A percentile compares a stretch with the other conserved stretches of the same genome.
These are phyloP conservation scores for Amyelois transitella DNA, from an alignment of 1,140 invertebrate genomes.

Conservation along the genomic window DNA sequence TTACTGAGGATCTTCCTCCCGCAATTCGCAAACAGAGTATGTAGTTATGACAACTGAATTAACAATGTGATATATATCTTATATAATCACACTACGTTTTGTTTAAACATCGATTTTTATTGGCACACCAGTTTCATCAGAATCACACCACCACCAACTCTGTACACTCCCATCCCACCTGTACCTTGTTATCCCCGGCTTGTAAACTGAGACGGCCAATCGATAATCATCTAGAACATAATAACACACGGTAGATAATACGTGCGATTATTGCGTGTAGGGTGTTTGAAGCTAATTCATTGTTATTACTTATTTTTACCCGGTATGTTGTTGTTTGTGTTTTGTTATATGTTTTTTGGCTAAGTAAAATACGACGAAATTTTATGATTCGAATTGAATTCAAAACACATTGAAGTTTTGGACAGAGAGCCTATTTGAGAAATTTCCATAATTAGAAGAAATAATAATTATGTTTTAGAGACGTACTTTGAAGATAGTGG, in stretches of 20 bases:
- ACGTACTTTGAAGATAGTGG: too few relatives aligned
- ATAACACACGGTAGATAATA: constrained; percentile 21
- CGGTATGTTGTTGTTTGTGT: too few relatives aligned
- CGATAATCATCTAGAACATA: constrained; percentile 61
- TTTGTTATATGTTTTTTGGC: too few relatives aligned
- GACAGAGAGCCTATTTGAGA: too few relatives aligned
- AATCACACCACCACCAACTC: constrained; percentile 22
- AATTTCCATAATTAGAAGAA: too few relatives aligned
- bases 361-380: too few relatives aligned
- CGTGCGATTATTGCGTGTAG: background rate
- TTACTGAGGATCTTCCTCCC: background rate
- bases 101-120: too few relatives aligned
- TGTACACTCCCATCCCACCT: constrained; percentile 36
- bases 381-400: too few relatives aligned
- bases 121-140: constrained; percentile 15
- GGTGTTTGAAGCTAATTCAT: background rate
- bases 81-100: too few relatives aligned
- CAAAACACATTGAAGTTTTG: too few relatives aligned
- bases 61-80: background rate
- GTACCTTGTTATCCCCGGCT: constrained; percentile 60
- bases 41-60: background rate
- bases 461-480: too few relatives aligned
- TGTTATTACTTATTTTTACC: background rate
- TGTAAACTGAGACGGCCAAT: constrained; percentile 68
- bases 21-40: background rate